phyloP scores from a whole-genome alignment of 2,113 vertebrate genomes.

The Triplophysa rosa region DNA sequence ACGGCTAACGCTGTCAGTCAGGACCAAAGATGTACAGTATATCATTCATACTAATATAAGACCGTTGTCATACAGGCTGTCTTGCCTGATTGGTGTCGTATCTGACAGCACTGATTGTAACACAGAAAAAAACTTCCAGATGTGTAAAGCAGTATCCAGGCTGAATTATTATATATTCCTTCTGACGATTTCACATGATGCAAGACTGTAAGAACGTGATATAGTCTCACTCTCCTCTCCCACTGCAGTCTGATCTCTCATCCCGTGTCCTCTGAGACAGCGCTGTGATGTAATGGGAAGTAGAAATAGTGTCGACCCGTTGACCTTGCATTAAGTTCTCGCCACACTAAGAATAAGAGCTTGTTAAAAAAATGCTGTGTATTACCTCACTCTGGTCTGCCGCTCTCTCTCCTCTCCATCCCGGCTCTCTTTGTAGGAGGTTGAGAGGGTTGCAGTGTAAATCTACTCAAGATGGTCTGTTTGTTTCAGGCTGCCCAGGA shows the following conservation, averaged over 20 bases:
- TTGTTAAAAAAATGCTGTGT: neutral
- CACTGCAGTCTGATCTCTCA: conserved; percentile 3
- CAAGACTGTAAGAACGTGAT: conserved; percentile 6
- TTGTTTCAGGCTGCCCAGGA: conserved; percentile 28
- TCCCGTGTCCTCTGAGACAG: neutral
- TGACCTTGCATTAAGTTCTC: conserved; percentile 12
- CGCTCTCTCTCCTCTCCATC: neutral
- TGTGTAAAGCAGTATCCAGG: neutral
- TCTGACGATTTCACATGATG: neutral
- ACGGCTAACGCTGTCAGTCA: too few relatives aligned
- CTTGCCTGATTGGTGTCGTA: neutral
- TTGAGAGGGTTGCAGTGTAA: conserved; percentile 6
- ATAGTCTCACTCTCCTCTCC: conserved; percentile 5
- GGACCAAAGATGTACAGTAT: neutral
- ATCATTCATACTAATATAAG: neutral
- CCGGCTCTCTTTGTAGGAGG: neutral
- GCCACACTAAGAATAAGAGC: neutral
- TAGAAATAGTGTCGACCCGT: neutral
- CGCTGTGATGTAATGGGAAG: conserved; percentile 18
- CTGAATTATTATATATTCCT: neutral
- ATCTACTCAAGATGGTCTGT: conserved; percentile 7
- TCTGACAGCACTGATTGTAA: neutral
- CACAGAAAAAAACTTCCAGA: neutral
- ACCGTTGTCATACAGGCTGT: neutral
- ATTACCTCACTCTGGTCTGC: neutral